A percentile compares a stretch with the other conserved stretches of the same genome.
phyloP scores from a whole-genome alignment of 2,113 vertebrate species.

The Myocastor coypus region DNA sequence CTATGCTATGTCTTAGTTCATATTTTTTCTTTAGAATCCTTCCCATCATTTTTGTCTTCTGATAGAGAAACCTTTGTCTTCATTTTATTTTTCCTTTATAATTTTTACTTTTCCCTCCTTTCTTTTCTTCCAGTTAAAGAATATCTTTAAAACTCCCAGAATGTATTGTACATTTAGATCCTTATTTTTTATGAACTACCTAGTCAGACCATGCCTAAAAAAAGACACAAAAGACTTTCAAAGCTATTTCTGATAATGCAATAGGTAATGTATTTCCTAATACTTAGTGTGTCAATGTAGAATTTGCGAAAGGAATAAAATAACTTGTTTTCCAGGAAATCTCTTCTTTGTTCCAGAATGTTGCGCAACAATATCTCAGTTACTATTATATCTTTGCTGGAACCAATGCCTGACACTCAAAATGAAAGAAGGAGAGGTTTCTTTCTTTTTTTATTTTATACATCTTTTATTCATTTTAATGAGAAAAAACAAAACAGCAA shows the following conservation, averaged over 20 bases:
- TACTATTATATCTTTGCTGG: too few relatives aligned
- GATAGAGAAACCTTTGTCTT: not conserved
- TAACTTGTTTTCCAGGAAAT: not conserved
- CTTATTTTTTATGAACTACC: too few relatives aligned
- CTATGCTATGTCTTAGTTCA: not conserved
- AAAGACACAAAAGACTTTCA: not conserved
- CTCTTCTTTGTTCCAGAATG: not conserved
- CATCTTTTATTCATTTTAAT: too few relatives aligned
- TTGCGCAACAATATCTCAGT: not conserved
- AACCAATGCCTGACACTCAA: too few relatives aligned
- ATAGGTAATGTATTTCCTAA: not conserved
- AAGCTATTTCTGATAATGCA: not conserved
- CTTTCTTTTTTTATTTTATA: too few relatives aligned
- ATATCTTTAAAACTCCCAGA: too few relatives aligned
- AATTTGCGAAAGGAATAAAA: not conserved
- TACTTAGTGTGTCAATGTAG: not conserved
- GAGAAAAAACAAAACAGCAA: too few relatives aligned
- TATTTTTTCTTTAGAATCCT: not conserved
- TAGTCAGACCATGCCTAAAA: too few relatives aligned
- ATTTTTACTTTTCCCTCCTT: not conserved
- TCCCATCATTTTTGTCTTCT: not conserved
- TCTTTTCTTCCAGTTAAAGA: not conserved
- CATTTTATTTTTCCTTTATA: not conserved
- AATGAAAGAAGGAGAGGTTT: too few relatives aligned
- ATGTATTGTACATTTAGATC: too few relatives aligned